phyloP scores from a whole-genome alignment of 2,113 vertebrate species.

The Labeo rohita region DNA sequence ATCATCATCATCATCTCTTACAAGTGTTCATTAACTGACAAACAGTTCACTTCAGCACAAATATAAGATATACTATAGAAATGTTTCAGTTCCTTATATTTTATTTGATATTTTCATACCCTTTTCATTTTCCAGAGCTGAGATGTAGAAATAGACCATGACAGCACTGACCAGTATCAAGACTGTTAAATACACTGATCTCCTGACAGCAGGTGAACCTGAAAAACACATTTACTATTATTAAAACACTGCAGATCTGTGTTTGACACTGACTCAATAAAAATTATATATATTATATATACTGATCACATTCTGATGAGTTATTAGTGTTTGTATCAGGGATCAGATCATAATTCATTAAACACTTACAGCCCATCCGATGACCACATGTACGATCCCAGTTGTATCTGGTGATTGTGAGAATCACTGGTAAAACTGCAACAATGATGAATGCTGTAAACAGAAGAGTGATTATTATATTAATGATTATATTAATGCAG shows the following conservation, averaged over 20 bases:
- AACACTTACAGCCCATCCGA: neutral
- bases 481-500: no score
- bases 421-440: slow-evolving; percentile 4
- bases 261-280: neutral
- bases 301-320: neutral
- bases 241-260: neutral
- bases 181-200: neutral
- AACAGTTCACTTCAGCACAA: no score
- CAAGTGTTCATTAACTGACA: no score
- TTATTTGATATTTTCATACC: neutral
- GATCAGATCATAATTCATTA: neutral
- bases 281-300: neutral
- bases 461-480: no score
- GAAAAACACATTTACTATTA: neutral
- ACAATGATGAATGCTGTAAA: neutral
- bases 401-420: neutral
- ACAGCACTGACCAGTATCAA: neutral
- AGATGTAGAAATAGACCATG: neutral
- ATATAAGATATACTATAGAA: no score
- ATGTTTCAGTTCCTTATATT: neutral
- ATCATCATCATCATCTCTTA: neutral
- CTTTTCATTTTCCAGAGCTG: neutral
- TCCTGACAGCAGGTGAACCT: neutral
- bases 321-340: neutral
- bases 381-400: neutral